phyloP scores from a whole-genome alignment of 2,888 invertebrate genomes.

The Muschampia staudingeri region DNA sequence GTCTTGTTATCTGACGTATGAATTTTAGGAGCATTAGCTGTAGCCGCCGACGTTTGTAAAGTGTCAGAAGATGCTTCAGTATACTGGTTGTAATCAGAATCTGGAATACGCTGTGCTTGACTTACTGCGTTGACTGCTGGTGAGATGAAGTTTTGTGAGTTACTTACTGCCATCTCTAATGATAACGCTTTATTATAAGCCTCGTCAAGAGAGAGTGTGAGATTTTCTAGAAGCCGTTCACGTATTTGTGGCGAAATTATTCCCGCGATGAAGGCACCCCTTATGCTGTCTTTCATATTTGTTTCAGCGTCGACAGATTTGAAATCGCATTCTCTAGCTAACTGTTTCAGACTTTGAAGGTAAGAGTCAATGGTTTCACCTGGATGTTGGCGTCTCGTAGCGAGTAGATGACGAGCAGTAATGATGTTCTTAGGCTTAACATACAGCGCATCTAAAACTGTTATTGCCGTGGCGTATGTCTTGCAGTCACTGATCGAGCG shows the following conservation, averaged over 20 bases:
- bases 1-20: neutral
- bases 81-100: neutral
- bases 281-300: constrained; percentile 4
- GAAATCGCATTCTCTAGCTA: constrained; percentile 6
- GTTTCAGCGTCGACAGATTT: neutral
- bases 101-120: neutral
- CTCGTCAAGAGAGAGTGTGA: neutral
- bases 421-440: neutral
- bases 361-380: neutral
- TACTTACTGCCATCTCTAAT: neutral
- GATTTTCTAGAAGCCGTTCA: neutral
- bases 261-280: constrained; percentile 12
- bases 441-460: neutral
- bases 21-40: neutral
- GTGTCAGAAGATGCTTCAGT: neutral
- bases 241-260: neutral
- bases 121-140: neutral
- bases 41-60: neutral
- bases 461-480: constrained; percentile 16
- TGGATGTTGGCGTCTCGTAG: no score
- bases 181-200: constrained; percentile 21
- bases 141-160: neutral
- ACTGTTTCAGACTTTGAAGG: neutral
- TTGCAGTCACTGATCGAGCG: constrained; percentile 4
- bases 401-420: no score